Conservation (phyloP, 2,797 vertebrate species). For the Ctenosaura bakeri region DNA sequence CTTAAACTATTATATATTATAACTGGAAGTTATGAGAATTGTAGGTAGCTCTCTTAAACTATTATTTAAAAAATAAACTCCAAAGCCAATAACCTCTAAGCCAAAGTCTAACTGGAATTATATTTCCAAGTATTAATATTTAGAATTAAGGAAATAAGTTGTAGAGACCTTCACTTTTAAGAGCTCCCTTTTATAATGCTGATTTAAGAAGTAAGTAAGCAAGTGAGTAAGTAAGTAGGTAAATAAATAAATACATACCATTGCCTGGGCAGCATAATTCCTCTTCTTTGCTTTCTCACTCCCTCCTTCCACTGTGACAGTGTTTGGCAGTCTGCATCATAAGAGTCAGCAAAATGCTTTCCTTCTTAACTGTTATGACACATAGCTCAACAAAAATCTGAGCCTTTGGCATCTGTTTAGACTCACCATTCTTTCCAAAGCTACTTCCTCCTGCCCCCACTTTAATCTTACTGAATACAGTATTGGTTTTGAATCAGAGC, state of each 20-base stretch:
- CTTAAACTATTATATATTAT: not conserved
- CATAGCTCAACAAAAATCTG: not conserved
- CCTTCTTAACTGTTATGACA: not conserved
- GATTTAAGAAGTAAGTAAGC: no score
- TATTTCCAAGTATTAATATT: not conserved
- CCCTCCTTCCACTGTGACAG: not conserved
- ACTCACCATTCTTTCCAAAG: not conserved
- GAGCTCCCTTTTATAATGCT: not conserved
- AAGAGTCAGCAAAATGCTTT: not conserved
- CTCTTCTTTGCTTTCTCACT: not conserved
- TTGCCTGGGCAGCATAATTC: not conserved
- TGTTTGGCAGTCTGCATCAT: not conserved
- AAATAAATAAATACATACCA: not conserved
- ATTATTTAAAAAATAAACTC: not conserved
- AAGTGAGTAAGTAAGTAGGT: not conserved
- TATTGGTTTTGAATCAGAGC: not conserved
- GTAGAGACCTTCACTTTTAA: not conserved
- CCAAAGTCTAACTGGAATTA: not conserved
- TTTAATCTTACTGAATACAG: constrained; percentile 10
- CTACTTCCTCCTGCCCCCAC: no score
- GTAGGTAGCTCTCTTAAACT: not conserved
- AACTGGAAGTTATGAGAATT: not conserved
- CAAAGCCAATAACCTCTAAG: not conserved
- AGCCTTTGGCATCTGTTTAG: not conserved
- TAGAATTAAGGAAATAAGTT: not conserved